These are phyloP conservation scores for Telmatherina bonti DNA, from an alignment of 2,797 vertebrate genomes.

Conservation along the genomic window DNA sequence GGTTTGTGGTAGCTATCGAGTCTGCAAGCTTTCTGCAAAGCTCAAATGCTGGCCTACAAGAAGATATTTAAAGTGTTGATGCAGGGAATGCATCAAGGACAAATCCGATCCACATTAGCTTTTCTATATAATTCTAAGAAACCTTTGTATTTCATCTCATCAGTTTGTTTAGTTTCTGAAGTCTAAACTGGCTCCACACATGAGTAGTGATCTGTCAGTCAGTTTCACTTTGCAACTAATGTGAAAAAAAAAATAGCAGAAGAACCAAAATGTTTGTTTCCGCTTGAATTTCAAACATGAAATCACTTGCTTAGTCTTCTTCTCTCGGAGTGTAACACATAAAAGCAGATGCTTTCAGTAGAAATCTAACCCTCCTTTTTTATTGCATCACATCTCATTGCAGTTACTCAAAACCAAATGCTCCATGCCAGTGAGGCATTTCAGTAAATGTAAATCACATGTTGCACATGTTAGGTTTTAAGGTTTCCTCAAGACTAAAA, in stretches of 20 bases:
- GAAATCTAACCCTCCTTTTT: not conserved
- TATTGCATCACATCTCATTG: not conserved
- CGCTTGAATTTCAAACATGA: not conserved
- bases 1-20: not conserved
- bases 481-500: not conserved
- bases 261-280: not conserved
- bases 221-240: slow-evolving; percentile 2
- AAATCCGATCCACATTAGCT: slow-evolving; percentile 15
- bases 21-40: not conserved
- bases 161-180: slow-evolving; percentile 7
- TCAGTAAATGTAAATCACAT: not conserved
- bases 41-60: not conserved
- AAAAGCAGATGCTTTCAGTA: not conserved
- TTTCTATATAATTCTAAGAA: slow-evolving; percentile 11
- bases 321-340: not conserved
- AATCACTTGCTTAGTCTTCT: not conserved
- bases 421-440: not conserved
- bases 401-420: not conserved
- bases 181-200: slow-evolving; percentile 7
- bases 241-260: not conserved
- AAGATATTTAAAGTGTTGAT: slow-evolving; percentile 4
- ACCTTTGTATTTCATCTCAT: slow-evolving; percentile 10
- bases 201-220: slow-evolving; percentile 6
- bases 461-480: not conserved
- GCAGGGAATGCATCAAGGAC: slow-evolving; percentile 3